Evolutionary conservation across 2,797 vertebrate genomes (phyloP).

Genomic region (Antennarius maculatus): DNA sequence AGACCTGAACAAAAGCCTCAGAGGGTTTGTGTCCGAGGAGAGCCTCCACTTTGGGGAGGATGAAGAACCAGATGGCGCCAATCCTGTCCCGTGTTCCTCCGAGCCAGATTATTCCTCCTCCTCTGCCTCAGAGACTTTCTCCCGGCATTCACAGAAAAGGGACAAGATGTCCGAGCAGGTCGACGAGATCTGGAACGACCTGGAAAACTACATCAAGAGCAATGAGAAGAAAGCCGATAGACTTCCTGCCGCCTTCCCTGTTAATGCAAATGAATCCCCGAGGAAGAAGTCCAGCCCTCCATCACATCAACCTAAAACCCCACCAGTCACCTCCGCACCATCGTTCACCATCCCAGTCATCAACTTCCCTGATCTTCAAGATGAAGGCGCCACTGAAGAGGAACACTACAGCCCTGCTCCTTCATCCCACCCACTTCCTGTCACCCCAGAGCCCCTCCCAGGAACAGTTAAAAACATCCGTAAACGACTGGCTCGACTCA

Average conservation of each 20-base stretch:
- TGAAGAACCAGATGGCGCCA: constrained; percentile 60
- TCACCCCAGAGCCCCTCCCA: constrained; percentile 79
- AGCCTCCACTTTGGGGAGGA: constrained; percentile 87
- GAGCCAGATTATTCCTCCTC: constrained; percentile 83
- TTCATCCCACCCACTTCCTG: constrained; percentile 50
- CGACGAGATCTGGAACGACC: constrained; percentile 97
- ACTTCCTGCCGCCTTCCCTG: constrained; percentile 93
- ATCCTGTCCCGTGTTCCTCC: constrained; percentile 60
- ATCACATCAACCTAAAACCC: constrained; percentile 50
- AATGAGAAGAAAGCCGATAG: constrained; percentile 94
- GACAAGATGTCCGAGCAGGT: constrained; percentile 92
- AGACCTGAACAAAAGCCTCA: constrained; percentile 79
- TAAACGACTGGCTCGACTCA: constrained; percentile 83
- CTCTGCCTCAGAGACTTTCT: constrained; percentile 80
- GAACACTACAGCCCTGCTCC: constrained; percentile 49
- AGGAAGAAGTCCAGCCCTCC: constrained; percentile 70
- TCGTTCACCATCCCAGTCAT: constrained; percentile 78
- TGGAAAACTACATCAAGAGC: constrained; percentile 97
- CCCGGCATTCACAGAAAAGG: constrained; percentile 79
- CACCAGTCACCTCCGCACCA: constrained; percentile 45
- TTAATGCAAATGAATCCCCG: constrained; percentile 83
- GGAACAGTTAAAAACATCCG: constrained; percentile 81
- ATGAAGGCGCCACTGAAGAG: constrained; percentile 63
- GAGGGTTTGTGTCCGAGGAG: constrained; percentile 87
- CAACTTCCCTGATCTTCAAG: constrained; percentile 70